Percentiles rank a stretch among this genome's conserved stretches.
Conservation (phyloP, 2,888 invertebrate species). For the Drosophila mulleri region DNA sequence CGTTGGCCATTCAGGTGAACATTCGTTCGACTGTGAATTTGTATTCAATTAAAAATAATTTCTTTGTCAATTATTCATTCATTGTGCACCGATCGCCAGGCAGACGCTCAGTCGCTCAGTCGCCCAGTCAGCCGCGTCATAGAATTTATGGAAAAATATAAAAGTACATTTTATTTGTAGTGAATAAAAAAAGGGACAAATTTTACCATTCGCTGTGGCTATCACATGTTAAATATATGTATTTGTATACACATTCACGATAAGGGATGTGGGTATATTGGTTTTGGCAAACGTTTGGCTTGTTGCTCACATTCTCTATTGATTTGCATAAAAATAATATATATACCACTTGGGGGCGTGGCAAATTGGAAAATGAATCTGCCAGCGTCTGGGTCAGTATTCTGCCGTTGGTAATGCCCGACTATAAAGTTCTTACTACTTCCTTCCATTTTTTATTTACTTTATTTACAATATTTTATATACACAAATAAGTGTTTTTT, state of each 20-base stretch:
- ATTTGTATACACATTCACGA: no score
- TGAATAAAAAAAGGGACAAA: slow-evolving; percentile 17
- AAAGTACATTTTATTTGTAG: slow-evolving; percentile 58
- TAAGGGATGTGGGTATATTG: no score
- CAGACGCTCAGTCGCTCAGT: slow-evolving; percentile 30
- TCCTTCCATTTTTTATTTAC: no score
- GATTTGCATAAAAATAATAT: no score
- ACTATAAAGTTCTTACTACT: no score
- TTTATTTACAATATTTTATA: slow-evolving; percentile 2
- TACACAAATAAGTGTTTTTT: slow-evolving; percentile 1
- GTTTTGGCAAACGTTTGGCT: no score
- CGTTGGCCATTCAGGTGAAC: slow-evolving; percentile 17
- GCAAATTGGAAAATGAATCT: no score
- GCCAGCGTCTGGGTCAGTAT: no score
- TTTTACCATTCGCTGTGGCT: slow-evolving; percentile 11
- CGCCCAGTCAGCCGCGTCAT: slow-evolving; percentile 57
- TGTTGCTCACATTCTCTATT: no score
- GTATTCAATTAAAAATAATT: slow-evolving; percentile 82
- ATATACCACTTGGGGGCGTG: no score
- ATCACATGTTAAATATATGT: slow-evolving; percentile 29
- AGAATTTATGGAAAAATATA: slow-evolving; percentile 72
- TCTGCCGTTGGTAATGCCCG: no score
- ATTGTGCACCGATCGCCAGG: slow-evolving; percentile 50
- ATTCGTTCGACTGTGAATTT: slow-evolving; percentile 77
- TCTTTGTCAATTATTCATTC: slow-evolving; percentile 81